Base-by-base conservation (phyloP, 1,140 invertebrate species). In the Sesamia nonagrioides region DNA sequence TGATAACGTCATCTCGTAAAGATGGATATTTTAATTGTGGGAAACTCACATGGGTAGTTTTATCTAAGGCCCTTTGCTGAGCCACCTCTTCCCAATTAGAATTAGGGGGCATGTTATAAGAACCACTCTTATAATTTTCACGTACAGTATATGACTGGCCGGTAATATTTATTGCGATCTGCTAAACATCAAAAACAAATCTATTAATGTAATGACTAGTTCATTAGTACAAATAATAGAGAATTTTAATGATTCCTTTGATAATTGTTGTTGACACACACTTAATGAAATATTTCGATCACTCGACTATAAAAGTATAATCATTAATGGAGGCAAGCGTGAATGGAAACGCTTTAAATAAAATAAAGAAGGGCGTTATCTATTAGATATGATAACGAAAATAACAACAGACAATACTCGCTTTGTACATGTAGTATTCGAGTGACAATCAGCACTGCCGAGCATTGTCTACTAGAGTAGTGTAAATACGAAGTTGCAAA, bases 11-110 rank as follows among this genome's bases (percentile, higher is more conserved):
- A 82, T 95, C 94, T 82, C 95, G 91, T 40, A 94, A 73, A 8
- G 93, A 94, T 2, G 95, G 93, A 80, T 96, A 95, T 80, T 94
- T 93, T n/a, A 95, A 77, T 48, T 94, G 89, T 2, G 94, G 93
- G 69, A 92, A 94, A 79, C 87, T 93, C 8, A 90, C 91, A 60
- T 92, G 92, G 9, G 85, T 89, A 71, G 86, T 91, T 82, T 91
- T 92, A 68, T 88, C 84, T 35, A 78, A 33, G 9, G 85, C 86
- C 35, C 91, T 78, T 81, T 84, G 77, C 37, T 88, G 80, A 3
- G 90, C 89, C 52, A 76, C 75, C 17, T 83, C 81, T 21, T 72
- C 48, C 76, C 83, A 90, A 40, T 90, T 77, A 0, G 72, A 42
- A 42, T 83, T 86, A 17, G 85, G 81, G 4, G 85, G 77, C 88